A percentile compares a stretch with the other conserved stretches of the same genome.
Conservation (phyloP, 2,113 vertebrate genomes). For the Grantiella picta region DNA sequence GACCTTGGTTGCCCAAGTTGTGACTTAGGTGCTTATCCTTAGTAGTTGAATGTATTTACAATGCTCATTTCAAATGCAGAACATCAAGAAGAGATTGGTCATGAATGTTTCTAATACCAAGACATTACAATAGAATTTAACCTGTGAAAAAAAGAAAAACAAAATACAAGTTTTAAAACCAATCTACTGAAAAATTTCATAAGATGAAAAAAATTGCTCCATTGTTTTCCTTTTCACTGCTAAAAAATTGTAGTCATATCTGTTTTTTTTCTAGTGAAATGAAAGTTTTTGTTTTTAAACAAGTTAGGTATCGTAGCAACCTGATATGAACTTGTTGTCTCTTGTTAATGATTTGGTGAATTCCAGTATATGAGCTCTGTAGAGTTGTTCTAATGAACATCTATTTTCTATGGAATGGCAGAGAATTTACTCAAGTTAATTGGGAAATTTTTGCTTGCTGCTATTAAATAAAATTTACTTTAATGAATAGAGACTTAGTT, state of each 20-base stretch:
- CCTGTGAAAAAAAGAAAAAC: neutral
- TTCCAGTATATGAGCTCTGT: neutral
- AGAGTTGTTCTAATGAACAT: neutral
- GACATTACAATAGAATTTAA: neutral
- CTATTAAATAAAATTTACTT: neutral
- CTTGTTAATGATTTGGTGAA: slow-evolving; percentile 11
- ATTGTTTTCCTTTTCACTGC: neutral
- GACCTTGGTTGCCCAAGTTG: neutral
- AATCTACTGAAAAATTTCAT: neutral
- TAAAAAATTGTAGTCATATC: neutral
- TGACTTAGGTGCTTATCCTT: neutral
- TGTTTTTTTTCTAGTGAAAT: neutral
- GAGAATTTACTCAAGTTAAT: slow-evolving; percentile 1
- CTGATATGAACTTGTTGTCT: neutral
- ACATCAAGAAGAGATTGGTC: neutral
- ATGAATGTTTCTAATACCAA: neutral
- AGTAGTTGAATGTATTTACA: neutral
- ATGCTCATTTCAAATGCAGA: neutral
- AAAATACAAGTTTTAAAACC: neutral
- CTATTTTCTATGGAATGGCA: neutral
- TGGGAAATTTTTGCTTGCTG: neutral
- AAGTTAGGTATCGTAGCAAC: neutral
- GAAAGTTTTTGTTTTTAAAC: neutral
- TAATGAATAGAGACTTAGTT: neutral
- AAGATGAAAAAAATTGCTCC: neutral